Evolutionary conservation across 2,113 vertebrate genomes (phyloP).

Genomic region (Abramis brama): DNA sequence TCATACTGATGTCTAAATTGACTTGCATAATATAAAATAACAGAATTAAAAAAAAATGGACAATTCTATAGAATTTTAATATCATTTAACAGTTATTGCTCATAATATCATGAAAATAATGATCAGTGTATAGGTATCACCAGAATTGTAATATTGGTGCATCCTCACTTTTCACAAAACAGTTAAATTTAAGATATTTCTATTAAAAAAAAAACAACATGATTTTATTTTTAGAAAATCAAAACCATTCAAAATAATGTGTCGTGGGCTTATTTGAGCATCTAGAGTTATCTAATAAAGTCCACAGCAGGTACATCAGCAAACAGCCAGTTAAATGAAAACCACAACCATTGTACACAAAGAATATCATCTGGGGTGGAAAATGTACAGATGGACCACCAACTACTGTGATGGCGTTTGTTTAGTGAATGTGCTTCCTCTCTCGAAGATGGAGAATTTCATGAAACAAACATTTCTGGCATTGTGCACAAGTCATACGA

Average conservation of each 20-base stretch:
- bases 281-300: background rate
- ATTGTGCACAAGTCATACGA: constrained; percentile 32
- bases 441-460: background rate
- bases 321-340: background rate
- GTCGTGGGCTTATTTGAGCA: background rate
- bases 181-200: background rate
- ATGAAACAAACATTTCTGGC: constrained; percentile 25
- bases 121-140: background rate
- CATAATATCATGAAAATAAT: background rate
- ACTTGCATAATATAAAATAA: background rate
- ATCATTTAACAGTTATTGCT: background rate
- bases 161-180: background rate
- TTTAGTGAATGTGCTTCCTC: constrained; percentile 8
- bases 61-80: too few relatives aligned
- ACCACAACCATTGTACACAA: background rate
- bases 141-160: background rate
- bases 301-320: background rate
- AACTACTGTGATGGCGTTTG: constrained; percentile 22
- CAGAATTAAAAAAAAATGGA: too few relatives aligned
- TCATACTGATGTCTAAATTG: background rate
- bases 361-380: constrained; percentile 31
- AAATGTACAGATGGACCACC: constrained; percentile 27
- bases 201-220: background rate
- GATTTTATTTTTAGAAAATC: too few relatives aligned
- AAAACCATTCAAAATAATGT: too few relatives aligned